phyloP scores from a whole-genome alignment of 2,888 invertebrate species.

The Ormia ochracea region DNA sequence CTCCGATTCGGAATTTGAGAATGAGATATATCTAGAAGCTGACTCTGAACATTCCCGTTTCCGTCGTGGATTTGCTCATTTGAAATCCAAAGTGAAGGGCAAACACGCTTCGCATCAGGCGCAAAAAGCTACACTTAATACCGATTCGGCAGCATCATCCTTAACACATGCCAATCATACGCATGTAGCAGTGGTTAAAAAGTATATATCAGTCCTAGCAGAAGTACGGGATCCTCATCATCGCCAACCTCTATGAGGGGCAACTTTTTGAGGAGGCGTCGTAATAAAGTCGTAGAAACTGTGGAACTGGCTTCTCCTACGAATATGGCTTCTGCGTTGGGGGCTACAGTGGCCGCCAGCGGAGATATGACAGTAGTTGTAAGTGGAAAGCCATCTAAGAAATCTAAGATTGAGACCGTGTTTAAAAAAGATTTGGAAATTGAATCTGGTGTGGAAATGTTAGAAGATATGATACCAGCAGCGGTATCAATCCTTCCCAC shows the following conservation, averaged over 20 bases:
- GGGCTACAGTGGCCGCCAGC: constrained; percentile 55
- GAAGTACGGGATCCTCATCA: constrained; percentile 47
- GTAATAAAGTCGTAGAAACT: constrained; percentile 64
- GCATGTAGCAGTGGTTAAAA: constrained; percentile 61
- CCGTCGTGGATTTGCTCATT: constrained; percentile 72
- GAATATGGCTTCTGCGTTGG: constrained; percentile 47
- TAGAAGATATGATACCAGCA: constrained; percentile 74
- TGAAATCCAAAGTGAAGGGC: constrained; percentile 74
- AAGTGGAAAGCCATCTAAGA: constrained; percentile 39
- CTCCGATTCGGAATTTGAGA: constrained; percentile 74
- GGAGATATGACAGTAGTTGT: constrained; percentile 50
- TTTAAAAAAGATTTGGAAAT: constrained; percentile 74
- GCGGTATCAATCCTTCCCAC: background rate
- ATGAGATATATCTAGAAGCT: constrained; percentile 69
- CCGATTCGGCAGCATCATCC: constrained; percentile 45
- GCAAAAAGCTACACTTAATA: constrained; percentile 49
- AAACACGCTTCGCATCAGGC: constrained; percentile 64
- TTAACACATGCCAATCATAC: constrained; percentile 37
- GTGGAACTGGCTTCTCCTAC: constrained; percentile 63
- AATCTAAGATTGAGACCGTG: constrained; percentile 67
- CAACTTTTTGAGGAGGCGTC: constrained; percentile 70
- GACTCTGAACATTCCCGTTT: constrained; percentile 70
- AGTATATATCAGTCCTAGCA: constrained; percentile 66
- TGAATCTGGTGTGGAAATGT: constrained; percentile 76
- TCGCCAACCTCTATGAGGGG: constrained; percentile 64